Evolutionary conservation across 2,888 invertebrate genomes (phyloP).

Genomic region (Lasioglossum pauxillum): DNA sequence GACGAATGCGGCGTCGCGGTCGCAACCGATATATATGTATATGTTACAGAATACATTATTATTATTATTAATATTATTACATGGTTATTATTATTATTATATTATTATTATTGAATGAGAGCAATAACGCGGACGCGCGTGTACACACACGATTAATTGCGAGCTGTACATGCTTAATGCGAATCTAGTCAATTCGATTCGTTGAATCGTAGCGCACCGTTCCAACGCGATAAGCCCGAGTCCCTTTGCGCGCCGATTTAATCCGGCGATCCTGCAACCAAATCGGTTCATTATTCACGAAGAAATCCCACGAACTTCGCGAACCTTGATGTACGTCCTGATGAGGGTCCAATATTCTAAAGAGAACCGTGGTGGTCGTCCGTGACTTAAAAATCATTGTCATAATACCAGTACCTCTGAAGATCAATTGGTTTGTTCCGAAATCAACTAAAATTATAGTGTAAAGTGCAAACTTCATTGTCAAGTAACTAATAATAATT

Average conservation of each 20-base stretch:
- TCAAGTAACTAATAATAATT: background rate
- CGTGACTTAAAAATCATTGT: background rate
- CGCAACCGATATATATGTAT: slow-evolving; percentile 1
- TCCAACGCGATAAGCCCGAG: slow-evolving; percentile 49
- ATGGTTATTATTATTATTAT: background rate
- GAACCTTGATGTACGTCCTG: background rate
- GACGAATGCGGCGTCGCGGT: slow-evolving; percentile 22
- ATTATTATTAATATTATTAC: slow-evolving; percentile 9
- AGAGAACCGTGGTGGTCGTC: background rate
- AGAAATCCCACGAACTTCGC: background rate
- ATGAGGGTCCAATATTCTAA: background rate
- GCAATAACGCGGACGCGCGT: slow-evolving; percentile 54
- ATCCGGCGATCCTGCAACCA: background rate
- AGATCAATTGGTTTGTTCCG: background rate
- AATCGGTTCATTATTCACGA: background rate
- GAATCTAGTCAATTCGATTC: slow-evolving; percentile 67
- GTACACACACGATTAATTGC: slow-evolving; percentile 50
- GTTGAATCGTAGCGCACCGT: slow-evolving; percentile 60
- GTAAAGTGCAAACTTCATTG: background rate
- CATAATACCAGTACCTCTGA: background rate
- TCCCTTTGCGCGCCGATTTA: slow-evolving; percentile 36
- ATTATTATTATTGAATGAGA: slow-evolving; percentile 44
- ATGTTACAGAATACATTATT: slow-evolving; percentile 5
- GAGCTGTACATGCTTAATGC: slow-evolving; percentile 57
- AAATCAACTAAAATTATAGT: background rate